These are phyloP conservation scores for Phrynocephalus versicolor DNA, from an alignment of 2,113 vertebrate species.

Conservation along the genomic window DNA sequence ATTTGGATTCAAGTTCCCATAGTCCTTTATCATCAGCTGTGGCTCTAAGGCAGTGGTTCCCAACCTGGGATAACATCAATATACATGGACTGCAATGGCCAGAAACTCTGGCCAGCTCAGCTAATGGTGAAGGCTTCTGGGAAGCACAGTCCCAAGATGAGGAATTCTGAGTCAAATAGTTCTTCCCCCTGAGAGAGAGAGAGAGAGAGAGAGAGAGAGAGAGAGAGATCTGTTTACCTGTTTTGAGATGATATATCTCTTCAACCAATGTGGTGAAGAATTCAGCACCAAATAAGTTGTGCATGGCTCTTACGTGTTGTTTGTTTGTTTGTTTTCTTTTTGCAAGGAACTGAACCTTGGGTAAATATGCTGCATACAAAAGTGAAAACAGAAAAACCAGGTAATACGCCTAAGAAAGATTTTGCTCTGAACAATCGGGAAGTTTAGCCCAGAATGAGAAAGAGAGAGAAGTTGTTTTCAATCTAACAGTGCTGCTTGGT, in stretches of 20 bases:
- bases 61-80: not conserved
- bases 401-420: conserved; percentile 57
- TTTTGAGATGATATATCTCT: not conserved
- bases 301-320: not conserved
- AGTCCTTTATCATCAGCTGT: not conserved
- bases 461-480: not conserved
- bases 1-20: too few species aligned
- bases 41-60: not conserved
- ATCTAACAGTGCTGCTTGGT: too few species aligned
- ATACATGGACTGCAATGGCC: not conserved
- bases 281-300: not conserved
- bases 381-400: conserved; percentile 83
- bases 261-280: not conserved
- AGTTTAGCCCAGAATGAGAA: too few species aligned
- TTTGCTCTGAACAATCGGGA: not conserved
- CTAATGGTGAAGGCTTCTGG: not conserved
- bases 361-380: conserved; percentile 78
- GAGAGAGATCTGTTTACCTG: too few species aligned
- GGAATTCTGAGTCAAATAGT: too few species aligned
- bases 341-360: not conserved
- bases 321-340: not conserved
- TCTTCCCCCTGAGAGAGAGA: too few species aligned
- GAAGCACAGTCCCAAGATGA: not conserved
- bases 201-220: too few species aligned
- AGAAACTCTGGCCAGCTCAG: not conserved